Evolutionary conservation across 2,797 vertebrate genomes (phyloP), one percentile per base, ranked within the genome.

Genomic region (Alauda arvensis): DNA sequence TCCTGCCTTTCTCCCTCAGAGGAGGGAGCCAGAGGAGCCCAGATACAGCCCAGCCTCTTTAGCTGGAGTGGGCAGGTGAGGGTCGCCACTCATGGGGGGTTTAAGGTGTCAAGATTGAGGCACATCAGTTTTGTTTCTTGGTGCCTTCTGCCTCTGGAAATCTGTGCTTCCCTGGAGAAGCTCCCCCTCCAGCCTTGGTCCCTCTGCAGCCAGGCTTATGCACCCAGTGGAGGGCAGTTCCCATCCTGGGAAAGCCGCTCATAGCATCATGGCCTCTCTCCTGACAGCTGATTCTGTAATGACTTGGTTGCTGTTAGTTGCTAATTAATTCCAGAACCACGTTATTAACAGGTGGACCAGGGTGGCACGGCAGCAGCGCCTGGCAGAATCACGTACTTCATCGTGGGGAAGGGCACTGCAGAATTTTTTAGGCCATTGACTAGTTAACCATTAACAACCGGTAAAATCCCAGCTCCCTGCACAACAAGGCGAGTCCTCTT

Each of bases 381-480:
- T 53, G 59, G 45, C 68, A 87, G 80, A 81, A 79, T 46, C 69
- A 37, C 0, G 2, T 23, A 61, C 37, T 63, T 77, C 8, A 4
- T 40, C 86, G 23, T n/a, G 63, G 78, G 75, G 87, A 94, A 55
- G 74, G 68, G 89, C 66, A 18, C 85, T 74, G 68, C 62, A 3
- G 7, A 20, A 49, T 6, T 19, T 87, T 89, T 85, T 69, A 88
- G 86, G 94, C 87, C 89, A 89, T 77, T 94, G 92, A 94, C 89
- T 87, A 74, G 94, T 91, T 95, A 95, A 91, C 93, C 77, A 90
- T 92, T 85, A 95, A 92, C 92, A 80, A 93, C 92, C 91, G 95
- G 91, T 96, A 92, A 96, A 96, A 94, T 91, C 95, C 80, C 93
- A 88, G 76, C 76, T 70, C 89, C 79, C 87, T 49, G 74, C 51